Percentiles rank a stretch among this genome's conserved stretches.
Conservation (phyloP, 2,113 vertebrate genomes). For the Piliocolobus tephrosceles region DNA sequence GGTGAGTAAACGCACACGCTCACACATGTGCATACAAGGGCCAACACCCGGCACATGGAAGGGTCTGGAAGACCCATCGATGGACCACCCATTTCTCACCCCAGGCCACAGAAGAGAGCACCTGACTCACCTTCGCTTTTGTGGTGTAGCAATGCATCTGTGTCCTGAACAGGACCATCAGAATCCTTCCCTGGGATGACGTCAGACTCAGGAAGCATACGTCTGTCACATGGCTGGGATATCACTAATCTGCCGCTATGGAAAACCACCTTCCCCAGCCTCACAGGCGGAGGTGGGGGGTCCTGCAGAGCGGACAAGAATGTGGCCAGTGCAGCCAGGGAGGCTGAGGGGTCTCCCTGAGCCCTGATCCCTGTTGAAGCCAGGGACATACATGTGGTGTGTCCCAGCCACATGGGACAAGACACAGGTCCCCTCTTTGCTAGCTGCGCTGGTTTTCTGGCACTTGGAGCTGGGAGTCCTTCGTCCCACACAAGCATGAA, state of each 20-base stretch:
- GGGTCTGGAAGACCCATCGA: not conserved
- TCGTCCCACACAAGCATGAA: not conserved
- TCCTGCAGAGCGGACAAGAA: not conserved
- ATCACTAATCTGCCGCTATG: too few relatives aligned
- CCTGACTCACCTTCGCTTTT: not conserved
- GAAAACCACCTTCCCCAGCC: not conserved
- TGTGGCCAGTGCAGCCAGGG: rapidly evolving
- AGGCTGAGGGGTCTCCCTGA: not conserved
- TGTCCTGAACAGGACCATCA: not conserved
- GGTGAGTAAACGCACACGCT: not conserved
- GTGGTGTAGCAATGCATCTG: not conserved
- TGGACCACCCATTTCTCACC: not conserved
- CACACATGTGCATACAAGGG: not conserved
- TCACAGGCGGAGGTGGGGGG: rapidly evolving
- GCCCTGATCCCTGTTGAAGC: not conserved
- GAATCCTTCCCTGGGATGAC: not conserved
- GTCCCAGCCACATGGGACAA: not conserved
- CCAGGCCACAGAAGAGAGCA: not conserved
- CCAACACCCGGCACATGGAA: not conserved
- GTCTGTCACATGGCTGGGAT: rapidly evolving
- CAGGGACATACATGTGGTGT: not conserved
- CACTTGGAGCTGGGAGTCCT: not conserved
- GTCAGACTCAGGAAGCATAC: not conserved
- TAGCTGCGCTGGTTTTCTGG: not conserved
- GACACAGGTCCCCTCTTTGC: not conserved